phyloP scores from a whole-genome alignment of 2,888 invertebrate genomes.

The Ypsolopha sequella region DNA sequence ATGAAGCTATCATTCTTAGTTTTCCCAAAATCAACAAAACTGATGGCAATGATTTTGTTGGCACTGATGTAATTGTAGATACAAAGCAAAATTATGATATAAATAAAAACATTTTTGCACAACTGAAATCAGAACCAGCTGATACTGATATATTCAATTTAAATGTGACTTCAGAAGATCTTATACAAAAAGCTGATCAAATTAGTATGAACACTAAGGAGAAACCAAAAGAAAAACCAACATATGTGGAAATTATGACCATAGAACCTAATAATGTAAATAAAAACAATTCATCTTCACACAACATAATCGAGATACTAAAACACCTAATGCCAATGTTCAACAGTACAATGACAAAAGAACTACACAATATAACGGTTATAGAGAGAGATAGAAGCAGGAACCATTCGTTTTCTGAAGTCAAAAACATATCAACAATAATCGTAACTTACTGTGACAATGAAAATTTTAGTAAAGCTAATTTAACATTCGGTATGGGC shows the following conservation, averaged over 20 bases:
- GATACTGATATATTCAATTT: constrained; percentile 34
- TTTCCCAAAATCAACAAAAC: constrained; percentile 15
- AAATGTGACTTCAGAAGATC: constrained; percentile 12
- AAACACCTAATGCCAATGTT: constrained; percentile 58
- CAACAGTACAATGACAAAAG: constrained; percentile 48
- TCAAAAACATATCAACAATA: constrained; percentile 55
- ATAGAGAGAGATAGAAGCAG: constrained; percentile 51
- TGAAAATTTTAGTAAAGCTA: constrained; percentile 30
- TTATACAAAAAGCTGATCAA: background rate
- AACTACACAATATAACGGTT: constrained; percentile 55
- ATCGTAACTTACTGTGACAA: constrained; percentile 58
- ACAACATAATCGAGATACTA: constrained; percentile 51
- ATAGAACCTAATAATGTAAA: constrained; percentile 50
- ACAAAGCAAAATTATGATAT: constrained; percentile 12
- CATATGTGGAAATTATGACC: constrained; percentile 51
- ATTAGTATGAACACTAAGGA: background rate
- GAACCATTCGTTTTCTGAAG: constrained; percentile 43
- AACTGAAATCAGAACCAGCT: constrained; percentile 15
- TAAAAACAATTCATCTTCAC: constrained; percentile 31
- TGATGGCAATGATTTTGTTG: background rate
- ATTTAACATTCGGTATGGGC: constrained; percentile 18
- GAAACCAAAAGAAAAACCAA: constrained; percentile 25
- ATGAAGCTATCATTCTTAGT: constrained; percentile 51
- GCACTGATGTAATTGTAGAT: background rate
- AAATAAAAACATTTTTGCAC: constrained; percentile 11